Conservation (phyloP, 1,140 invertebrate genomes). For the Venturia canescens region DNA sequence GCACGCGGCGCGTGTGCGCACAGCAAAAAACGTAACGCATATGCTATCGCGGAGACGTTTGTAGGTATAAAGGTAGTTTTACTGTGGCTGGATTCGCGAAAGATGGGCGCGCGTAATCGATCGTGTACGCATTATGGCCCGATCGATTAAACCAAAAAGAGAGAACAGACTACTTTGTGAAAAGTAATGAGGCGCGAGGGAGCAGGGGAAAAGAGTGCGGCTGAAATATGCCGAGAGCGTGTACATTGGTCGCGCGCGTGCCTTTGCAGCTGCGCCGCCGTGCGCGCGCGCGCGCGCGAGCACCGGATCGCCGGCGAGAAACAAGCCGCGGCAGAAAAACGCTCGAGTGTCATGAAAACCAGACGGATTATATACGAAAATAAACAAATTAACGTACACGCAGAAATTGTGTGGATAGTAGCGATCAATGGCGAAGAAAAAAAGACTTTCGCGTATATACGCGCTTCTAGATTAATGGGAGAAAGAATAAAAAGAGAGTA, state of each 20-base stretch:
- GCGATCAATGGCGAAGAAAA: neutral
- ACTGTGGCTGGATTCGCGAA: slow-evolving; percentile 38
- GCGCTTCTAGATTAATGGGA: neutral
- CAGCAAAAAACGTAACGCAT: neutral
- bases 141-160: slow-evolving; percentile 39
- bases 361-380: neutral
- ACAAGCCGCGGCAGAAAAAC: slow-evolving; percentile 21
- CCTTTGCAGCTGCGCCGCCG: slow-evolving; percentile 41
- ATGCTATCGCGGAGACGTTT: no score
- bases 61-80: slow-evolving; percentile 38
- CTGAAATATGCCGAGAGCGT: neutral
- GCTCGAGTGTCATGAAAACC: slow-evolving; percentile 20
- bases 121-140: slow-evolving; percentile 34
- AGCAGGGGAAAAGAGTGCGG: neutral
- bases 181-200: neutral
- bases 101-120: slow-evolving; percentile 44
- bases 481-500: neutral
- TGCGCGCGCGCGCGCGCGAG: no score
- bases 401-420: neutral
- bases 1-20: neutral
- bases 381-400: neutral
- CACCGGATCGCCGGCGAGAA: slow-evolving; percentile 36
- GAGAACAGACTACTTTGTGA: neutral
- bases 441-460: neutral
- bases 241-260: slow-evolving; percentile 33